phyloP scores from a whole-genome alignment of 2,113 vertebrate species.

The Otolemur garnettii region DNA sequence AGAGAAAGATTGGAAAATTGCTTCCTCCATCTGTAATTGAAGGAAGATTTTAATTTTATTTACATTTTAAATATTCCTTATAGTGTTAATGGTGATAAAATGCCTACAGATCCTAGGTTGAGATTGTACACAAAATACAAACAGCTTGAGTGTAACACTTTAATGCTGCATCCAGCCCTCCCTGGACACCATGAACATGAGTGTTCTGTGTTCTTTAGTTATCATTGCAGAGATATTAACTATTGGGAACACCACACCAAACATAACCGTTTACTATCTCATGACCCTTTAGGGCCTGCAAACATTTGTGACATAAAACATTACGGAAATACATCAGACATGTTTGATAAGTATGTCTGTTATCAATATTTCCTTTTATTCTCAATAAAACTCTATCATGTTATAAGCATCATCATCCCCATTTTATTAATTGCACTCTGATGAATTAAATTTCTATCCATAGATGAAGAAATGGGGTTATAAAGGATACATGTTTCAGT shows the following conservation, averaged over 20 bases:
- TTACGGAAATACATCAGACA: not conserved
- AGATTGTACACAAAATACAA: not conserved
- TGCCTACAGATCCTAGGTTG: not conserved
- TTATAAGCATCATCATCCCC: not conserved
- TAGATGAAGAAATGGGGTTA: not conserved
- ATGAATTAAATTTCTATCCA: slow-evolving; percentile 24
- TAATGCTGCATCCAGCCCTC: not conserved
- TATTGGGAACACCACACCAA: not conserved
- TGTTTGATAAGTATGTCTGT: not conserved
- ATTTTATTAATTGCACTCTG: not conserved
- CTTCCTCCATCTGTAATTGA: not conserved
- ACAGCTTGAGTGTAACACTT: not conserved
- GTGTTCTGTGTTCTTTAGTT: not conserved
- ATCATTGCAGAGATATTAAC: not conserved
- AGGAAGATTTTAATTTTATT: slow-evolving; percentile 37
- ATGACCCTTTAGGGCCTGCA: not conserved
- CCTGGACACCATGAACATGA: not conserved
- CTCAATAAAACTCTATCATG: not conserved
- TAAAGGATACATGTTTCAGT: not conserved
- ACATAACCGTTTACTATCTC: not conserved
- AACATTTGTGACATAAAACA: not conserved
- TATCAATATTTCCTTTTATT: not conserved
- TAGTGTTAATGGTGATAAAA: not conserved
- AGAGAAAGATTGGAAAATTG: not conserved
- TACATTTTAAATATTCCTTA: slow-evolving; percentile 35